Percentiles rank a stretch among this genome's conserved stretches.
These are phyloP conservation scores for Corythucha ciliata DNA, from an alignment of 2,888 invertebrate genomes.

Conservation along the genomic window DNA sequence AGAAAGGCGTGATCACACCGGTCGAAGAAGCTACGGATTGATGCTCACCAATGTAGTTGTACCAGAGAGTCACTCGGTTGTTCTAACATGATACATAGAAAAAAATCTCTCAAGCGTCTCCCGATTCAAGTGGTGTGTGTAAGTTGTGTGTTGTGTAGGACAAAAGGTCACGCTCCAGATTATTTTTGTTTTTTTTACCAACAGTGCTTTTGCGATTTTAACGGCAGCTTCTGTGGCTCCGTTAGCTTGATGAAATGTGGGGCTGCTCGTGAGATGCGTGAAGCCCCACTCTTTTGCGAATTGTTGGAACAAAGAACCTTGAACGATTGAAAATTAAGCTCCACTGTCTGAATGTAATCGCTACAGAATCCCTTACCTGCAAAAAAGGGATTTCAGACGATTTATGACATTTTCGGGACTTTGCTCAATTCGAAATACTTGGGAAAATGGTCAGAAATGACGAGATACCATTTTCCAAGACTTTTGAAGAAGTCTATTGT, in stretches of 20 bases:
- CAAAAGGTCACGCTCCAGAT: constrained; percentile 6
- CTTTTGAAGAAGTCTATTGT: constrained; percentile 15
- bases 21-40: too few relatives aligned
- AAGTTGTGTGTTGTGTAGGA: constrained; percentile 6
- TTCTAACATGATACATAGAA: too few relatives aligned
- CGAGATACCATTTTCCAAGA: constrained; percentile 11
- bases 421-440: constrained; percentile 16
- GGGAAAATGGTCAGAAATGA: constrained; percentile 15
- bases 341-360: constrained; percentile 2
- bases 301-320: constrained; percentile 3
- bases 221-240: constrained; percentile 16
- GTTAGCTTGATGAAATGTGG: constrained; percentile 12
- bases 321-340: constrained; percentile 7
- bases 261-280: constrained; percentile 1
- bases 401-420: constrained; percentile 9
- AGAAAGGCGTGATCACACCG: too few relatives aligned
- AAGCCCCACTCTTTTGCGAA: constrained; percentile 14
- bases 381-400: neutral
- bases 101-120: too few relatives aligned
- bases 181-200: constrained; percentile 12
- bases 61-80: too few relatives aligned
- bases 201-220: constrained; percentile 14
- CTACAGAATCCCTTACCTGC: constrained; percentile 8
- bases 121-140: too few relatives aligned
- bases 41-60: too few relatives aligned